These are phyloP conservation scores for Embidobia sp. DNA, from an alignment of 2,888 invertebrate species.

Conservation along the genomic window DNA sequence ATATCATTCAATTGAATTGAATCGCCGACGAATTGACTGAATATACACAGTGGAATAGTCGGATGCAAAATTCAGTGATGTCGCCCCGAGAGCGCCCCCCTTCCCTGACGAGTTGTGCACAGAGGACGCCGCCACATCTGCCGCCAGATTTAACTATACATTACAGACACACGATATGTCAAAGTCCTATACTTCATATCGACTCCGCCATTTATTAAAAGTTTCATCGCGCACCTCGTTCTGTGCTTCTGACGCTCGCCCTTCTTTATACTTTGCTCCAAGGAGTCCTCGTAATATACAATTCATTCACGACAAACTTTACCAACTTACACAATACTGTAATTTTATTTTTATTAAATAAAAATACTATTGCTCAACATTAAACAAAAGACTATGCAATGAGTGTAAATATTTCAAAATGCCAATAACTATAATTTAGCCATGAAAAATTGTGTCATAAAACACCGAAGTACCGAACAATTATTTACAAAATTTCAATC, in stretches of 20 bases:
- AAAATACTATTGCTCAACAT: too few species aligned
- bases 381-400: too few species aligned
- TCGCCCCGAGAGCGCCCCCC: constrained; percentile 62
- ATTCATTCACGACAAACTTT: constrained; percentile 58
- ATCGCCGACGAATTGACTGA: constrained; percentile 43
- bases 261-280: constrained; percentile 67
- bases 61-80: constrained; percentile 67
- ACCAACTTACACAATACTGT: background rate
- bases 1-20: constrained; percentile 47
- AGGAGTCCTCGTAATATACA: constrained; percentile 73
- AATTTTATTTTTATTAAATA: too few species aligned
- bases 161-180: constrained; percentile 82
- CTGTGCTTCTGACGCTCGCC: constrained; percentile 67
- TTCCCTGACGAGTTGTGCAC: constrained; percentile 67
- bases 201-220: constrained; percentile 82
- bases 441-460: too few species aligned
- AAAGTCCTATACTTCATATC: constrained; percentile 82
- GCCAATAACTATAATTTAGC: too few species aligned
- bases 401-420: too few species aligned
- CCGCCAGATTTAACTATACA: constrained; percentile 82
- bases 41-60: constrained; percentile 50
- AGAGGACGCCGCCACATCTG: constrained; percentile 80
- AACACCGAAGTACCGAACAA: too few species aligned
- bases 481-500: too few species aligned
- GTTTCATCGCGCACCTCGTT: constrained; percentile 79